Evolutionary conservation across 2,797 vertebrate species (phyloP).

Genomic region (Podarcis siculus): DNA sequence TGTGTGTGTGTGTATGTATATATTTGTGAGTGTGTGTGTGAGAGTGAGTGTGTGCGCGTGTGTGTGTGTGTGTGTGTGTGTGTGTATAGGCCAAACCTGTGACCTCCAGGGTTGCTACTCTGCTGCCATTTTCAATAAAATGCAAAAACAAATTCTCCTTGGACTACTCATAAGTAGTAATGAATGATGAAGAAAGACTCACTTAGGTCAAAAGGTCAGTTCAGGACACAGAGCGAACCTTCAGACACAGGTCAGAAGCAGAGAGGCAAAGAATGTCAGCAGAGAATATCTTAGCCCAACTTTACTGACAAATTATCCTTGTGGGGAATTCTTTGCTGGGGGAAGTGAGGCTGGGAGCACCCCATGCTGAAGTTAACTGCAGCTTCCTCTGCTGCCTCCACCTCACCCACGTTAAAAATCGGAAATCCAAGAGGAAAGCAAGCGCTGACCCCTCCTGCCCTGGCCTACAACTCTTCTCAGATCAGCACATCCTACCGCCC

Average conservation of each 20-base stretch:
- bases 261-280: neutral
- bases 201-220: neutral
- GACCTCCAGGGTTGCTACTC: neutral
- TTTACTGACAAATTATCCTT: neutral
- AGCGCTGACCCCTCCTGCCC: neutral
- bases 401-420: neutral
- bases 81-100: neutral
- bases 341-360: neutral
- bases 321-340: neutral
- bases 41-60: too few species aligned
- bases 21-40: too few species aligned
- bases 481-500: neutral
- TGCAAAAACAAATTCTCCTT: neutral
- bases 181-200: neutral
- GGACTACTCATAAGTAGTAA: neutral
- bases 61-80: too few species aligned
- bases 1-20: too few species aligned
- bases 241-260: neutral
- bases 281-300: neutral
- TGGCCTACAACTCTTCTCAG: constrained; percentile 2
- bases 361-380: neutral
- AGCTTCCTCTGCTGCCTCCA: neutral
- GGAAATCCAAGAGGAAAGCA: constrained; percentile 1
- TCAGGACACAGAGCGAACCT: neutral
- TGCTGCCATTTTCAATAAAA: neutral